Evolutionary conservation across 1,140 invertebrate species (phyloP), one percentile per base, ranked within the genome.

Genomic region (Stegodyphus dumicola): DNA sequence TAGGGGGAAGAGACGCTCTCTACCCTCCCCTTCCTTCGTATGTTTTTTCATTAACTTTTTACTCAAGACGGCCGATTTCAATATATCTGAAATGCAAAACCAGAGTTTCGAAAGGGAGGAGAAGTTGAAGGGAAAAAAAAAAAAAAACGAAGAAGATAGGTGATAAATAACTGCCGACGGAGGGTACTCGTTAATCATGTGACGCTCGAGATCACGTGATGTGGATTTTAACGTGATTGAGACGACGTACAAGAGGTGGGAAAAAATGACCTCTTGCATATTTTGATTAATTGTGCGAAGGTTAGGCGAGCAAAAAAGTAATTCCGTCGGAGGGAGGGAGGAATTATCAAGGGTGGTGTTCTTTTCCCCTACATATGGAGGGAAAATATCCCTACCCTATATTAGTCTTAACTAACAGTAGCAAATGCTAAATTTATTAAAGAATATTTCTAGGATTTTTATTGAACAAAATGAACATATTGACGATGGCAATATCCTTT

Each of bases 41-140:
- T 33, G 33, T 33, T 33, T 33, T 33, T 33, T 33, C 33, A 33
- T 33, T 33, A 33, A 33, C 33, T 33, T 33, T 33, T 33, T 33
- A 33, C 33, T 33, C 33, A 33, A 33, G 33, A 33, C 33, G 33
- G 3, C 33, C 33, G 33, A 33, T 33, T 33, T 33, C 33, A 69
- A 64, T 67, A 51, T 64, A 80, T 80, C 69, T 71, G 78, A 71
- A 80, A 73, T 70, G 70, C 78, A 80, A 80, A 80, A 71, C 69
- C 54, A 18, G 60, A 9, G 52, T 78, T 80, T 49, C 6, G 9
- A 9, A 60, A 71, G 67, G 33, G 33, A 33, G 33, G 33, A n/a
- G 18, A 69, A 17, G 11, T 54, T 9, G 49, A 49, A 51, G 69
- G 10, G 6, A 49, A 71, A n/a, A 52, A 71, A 71, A n/a, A 52